Percentiles rank a stretch among this genome's conserved stretches.
Conservation (phyloP, 2,797 vertebrate species). For the Amazonetta brasiliensis region DNA sequence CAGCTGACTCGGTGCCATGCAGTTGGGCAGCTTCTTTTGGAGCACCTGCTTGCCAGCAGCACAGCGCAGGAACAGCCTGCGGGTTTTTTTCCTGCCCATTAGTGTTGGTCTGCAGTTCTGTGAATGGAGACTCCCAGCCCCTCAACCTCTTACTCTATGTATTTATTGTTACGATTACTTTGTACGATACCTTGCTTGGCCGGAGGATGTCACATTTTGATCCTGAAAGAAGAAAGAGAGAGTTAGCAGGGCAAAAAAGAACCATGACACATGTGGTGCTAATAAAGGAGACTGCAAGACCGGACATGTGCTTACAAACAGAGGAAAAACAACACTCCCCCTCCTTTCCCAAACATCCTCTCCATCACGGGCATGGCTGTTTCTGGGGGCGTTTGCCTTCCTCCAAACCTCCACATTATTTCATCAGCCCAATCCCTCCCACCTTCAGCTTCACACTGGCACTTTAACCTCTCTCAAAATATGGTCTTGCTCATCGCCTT, state of each 20-base stretch:
- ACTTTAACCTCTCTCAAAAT: neutral
- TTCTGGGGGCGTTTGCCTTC: neutral
- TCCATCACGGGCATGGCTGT: neutral
- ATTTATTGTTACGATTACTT: too few relatives aligned
- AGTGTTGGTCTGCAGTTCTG: neutral
- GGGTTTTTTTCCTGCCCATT: neutral
- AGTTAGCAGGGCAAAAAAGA: neutral
- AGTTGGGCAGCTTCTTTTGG: neutral
- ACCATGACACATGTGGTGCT: neutral
- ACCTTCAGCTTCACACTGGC: neutral
- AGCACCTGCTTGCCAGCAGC: neutral
- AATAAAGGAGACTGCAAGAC: neutral
- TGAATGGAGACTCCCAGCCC: neutral
- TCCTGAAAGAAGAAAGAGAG: slow-evolving; percentile 46
- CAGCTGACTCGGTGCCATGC: neutral
- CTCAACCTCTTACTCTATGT: neutral
- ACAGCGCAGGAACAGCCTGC: rapidly evolving
- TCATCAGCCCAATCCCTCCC: neutral
- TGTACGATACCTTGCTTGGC: slow-evolving; percentile 61
- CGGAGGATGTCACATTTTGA: slow-evolving; percentile 40
- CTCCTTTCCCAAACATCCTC: neutral
- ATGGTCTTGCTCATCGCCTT: neutral
- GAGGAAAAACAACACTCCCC: neutral
- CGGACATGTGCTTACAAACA: rapidly evolving
- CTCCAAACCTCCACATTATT: neutral